Base-by-base conservation (phyloP, 2,888 invertebrate genomes). In the Dusona sp. region DNA sequence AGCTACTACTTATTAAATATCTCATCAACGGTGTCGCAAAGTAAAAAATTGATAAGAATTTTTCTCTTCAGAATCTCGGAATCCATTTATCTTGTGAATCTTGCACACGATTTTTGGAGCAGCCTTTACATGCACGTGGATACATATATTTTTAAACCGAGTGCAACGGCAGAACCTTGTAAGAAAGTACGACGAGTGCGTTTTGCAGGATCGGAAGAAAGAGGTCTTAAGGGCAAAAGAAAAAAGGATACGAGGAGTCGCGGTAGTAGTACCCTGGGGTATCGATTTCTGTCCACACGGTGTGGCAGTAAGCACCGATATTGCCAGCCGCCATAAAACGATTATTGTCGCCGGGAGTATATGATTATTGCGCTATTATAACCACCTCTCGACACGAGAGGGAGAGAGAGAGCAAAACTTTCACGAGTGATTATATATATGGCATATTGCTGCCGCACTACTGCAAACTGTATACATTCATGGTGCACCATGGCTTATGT, bases 271-370 rank as follows among this genome's bases (percentile, higher is more conserved):
- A 88, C 89, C 89, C 42, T 88, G 88, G 89, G 88, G 87, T 92
- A 92, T 92, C 91, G 91, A 91, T 92, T 91, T 88, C 89, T 88
- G 84, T 83, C 88, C 89, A 84, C 86, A 51, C 54, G 61, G 45
- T 77, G 83, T 73, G 81, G 84, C 80, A 80, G 90, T 88, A 88
- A 89, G 89, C 88, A 89, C 88, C 91, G 91, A 92, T 91, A 92
- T 91, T 90, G 90, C 89, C 90, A 90, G 89, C 89, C 90, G 90
- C 93, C 92, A 93, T 93, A 93, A 93, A 93, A 91, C 93, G 93
- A 93, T 93, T 93, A 93, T 93, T 93, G 93, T 93, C 93, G 90
- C 89, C 90, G 90, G 91, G 91, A 92, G 93, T 93, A 93, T 93
- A 93, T 92, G 92, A 92, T 93, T 93, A 93, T 93, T 90, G 93